These are phyloP conservation scores for Acanthoscelides obtectus DNA, from an alignment of 2,888 invertebrate species.

Conservation along the genomic window DNA sequence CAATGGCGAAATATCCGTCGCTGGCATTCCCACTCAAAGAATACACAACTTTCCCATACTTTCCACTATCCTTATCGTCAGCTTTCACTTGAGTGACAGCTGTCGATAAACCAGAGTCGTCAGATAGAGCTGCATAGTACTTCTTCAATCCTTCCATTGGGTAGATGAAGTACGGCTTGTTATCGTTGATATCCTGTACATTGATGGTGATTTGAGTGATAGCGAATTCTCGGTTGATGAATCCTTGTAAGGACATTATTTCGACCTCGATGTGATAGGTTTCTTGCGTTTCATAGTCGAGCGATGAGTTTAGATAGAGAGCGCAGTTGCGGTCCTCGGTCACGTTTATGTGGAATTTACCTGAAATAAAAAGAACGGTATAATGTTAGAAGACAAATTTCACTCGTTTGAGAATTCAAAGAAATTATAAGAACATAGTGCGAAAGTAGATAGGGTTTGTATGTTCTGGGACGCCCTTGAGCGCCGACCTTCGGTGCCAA, in stretches of 20 bases:
- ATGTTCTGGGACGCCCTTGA: too few relatives aligned
- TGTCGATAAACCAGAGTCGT: constrained; percentile 68
- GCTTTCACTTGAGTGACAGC: constrained; percentile 73
- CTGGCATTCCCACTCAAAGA: constrained; percentile 43
- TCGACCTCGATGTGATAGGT: constrained; percentile 72
- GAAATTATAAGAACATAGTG: too few relatives aligned
- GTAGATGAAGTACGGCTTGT: constrained; percentile 76
- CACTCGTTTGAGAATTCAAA: too few relatives aligned
- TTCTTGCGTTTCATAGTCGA: constrained; percentile 76
- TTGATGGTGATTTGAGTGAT: constrained; percentile 73
- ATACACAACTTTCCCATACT: constrained; percentile 75
- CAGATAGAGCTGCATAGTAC: constrained; percentile 76
- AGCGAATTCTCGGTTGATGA: constrained; percentile 73
- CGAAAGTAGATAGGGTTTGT: too few relatives aligned
- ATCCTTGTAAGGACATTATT: constrained; percentile 73
- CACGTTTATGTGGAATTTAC: constrained; percentile 66
- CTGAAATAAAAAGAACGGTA: constrained; percentile 44
- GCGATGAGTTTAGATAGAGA: constrained; percentile 63
- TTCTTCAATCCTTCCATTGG: constrained; percentile 54
- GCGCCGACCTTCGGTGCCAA: too few relatives aligned
- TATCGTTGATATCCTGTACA: constrained; percentile 86
- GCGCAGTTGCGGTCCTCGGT: constrained; percentile 81
- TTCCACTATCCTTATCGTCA: constrained; percentile 79
- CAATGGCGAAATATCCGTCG: constrained; percentile 68
- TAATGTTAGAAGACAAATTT: not conserved